Evolutionary conservation across 2,888 invertebrate genomes (phyloP), one percentile per base, ranked within the genome.

Genomic region (Maniola hyperantus): DNA sequence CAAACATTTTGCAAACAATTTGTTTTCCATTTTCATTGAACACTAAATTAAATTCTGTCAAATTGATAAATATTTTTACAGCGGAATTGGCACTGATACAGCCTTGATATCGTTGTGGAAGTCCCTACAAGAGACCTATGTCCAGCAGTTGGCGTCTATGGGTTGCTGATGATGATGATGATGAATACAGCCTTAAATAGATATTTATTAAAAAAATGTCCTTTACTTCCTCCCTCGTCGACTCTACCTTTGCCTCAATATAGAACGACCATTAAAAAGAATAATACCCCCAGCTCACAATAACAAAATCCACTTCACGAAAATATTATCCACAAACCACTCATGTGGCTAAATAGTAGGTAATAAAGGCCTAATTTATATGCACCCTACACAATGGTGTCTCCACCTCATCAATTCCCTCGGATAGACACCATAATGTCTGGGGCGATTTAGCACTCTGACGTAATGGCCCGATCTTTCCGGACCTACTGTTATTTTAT

Each of bases 381-480:
- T 77, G 64, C 81, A 80, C 81, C 79, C 79, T 76, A 79, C 64
- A 71, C 63, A 64, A 68, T 66, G 73, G 73, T 78, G 80, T 82
- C 81, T 80, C 83, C 82, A 81, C 83, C 78, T 84, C 84, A 85
- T 88, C 84, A 83, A 87, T 88, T 83, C 80, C 77, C 77, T 77
- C 79, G 81, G 83, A 82, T 79, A 66, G 77, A 81, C 73, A 79
- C 78, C 73, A 76, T 80, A 80, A 81, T 80, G 80, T 83, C 81
- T 78, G 79, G 69, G 77, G 85, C 78, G 81, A 84, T 80, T 83
- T 82, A 80, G 80, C 83, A 79, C 85, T 84, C 79, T 72, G 72
- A 76, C 67, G 77, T 87, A 88, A 91, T 89, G 89, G 85, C 69
- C 75, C 80, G 77, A 59, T 67, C 74, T 77, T 85, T 90, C 89